These are phyloP conservation scores for Cantharis flavilabris DNA, from an alignment of 2,888 invertebrate species.

Conservation along the genomic window DNA sequence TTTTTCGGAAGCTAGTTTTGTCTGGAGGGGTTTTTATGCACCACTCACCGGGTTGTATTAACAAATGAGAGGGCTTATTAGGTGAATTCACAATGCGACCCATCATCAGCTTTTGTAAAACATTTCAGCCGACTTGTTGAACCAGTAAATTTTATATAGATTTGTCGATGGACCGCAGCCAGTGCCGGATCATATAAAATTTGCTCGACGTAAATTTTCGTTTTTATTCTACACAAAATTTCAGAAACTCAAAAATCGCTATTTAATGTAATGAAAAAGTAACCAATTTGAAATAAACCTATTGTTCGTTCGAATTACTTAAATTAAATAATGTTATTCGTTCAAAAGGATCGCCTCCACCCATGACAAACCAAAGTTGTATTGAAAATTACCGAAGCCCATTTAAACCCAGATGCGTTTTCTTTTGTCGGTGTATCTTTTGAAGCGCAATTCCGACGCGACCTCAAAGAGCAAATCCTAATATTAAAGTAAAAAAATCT, in stretches of 20 bases:
- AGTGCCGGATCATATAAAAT: background rate
- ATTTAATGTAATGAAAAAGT: background rate
- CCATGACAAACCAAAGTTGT: background rate
- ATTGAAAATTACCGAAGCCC: background rate
- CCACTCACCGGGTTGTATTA: constrained; percentile 20
- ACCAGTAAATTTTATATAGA: constrained; percentile 24
- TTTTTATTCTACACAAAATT: background rate
- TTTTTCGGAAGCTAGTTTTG: constrained; percentile 1
- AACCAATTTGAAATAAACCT: background rate
- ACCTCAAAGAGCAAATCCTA: background rate
- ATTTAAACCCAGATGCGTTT: background rate
- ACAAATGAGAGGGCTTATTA: constrained; percentile 36
- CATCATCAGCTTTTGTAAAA: constrained; percentile 33
- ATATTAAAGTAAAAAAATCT: background rate
- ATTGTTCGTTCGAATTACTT: background rate
- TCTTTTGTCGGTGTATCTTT: background rate
- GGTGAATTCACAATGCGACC: constrained; percentile 33
- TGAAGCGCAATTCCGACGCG: background rate
- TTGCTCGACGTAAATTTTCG: background rate
- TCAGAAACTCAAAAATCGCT: background rate
- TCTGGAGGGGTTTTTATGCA: background rate
- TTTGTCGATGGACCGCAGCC: background rate
- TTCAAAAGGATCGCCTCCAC: background rate
- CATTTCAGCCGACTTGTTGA: constrained; percentile 28
- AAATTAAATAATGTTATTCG: background rate